Evolutionary conservation across 2,888 invertebrate species (phyloP).

Genomic region (Agrotis clavis): DNA sequence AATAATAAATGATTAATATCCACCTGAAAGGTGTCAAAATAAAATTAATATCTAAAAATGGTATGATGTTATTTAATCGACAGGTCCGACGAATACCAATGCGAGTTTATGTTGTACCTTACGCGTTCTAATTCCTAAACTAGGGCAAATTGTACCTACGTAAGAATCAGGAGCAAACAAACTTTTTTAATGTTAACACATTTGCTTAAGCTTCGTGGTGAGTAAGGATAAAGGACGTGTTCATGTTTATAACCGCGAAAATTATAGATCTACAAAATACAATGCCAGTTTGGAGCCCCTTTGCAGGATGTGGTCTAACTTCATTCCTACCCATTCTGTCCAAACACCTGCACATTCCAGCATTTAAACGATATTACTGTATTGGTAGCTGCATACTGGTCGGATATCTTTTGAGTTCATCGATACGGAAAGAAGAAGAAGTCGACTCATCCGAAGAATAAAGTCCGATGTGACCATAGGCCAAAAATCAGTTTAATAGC

Average conservation of each 20-base stretch:
- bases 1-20: conserved; percentile 4
- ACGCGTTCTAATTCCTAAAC: conserved; percentile 39
- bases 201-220: conserved; percentile 17
- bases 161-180: conserved; percentile 32
- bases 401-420: too few relatives aligned
- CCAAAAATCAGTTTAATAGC: too few relatives aligned
- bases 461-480: too few relatives aligned
- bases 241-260: background rate
- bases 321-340: too few relatives aligned
- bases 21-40: conserved; percentile 20
- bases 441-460: too few relatives aligned
- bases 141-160: conserved; percentile 39
- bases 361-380: too few relatives aligned
- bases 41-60: conserved; percentile 13
- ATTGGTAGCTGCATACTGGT: too few relatives aligned
- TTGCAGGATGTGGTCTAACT: too few relatives aligned
- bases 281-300: too few relatives aligned
- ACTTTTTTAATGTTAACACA: conserved; percentile 55
- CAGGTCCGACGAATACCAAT: background rate
- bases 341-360: too few relatives aligned
- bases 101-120: conserved; percentile 2
- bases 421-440: background rate
- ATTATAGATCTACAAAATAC: too few relatives aligned
- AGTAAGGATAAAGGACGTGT: conserved; percentile 16
- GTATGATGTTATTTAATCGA: background rate